Percentiles rank a stretch among this genome's conserved stretches.
phyloP scores from a whole-genome alignment of 2,888 invertebrate genomes.

The Pomacea canaliculata region DNA sequence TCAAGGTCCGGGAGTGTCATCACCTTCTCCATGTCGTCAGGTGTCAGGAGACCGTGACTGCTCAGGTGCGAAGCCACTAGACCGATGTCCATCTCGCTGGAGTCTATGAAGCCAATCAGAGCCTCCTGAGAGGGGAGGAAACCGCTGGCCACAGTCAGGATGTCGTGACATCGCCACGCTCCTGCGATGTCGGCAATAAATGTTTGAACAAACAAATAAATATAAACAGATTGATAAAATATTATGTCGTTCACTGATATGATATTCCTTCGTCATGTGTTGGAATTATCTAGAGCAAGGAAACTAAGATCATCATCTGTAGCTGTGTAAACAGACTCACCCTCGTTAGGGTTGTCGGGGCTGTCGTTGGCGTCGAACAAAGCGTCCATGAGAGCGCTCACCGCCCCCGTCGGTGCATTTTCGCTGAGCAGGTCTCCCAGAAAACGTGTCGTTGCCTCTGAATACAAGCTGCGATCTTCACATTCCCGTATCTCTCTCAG shows the following conservation, averaged over 20 bases:
- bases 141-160: constrained; percentile 8
- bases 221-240: too few relatives aligned
- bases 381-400: constrained; percentile 5
- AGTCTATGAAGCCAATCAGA: background rate
- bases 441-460: background rate
- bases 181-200: background rate
- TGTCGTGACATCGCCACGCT: constrained; percentile 18
- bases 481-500: too few relatives aligned
- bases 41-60: constrained; percentile 3
- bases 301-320: too few relatives aligned
- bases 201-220: background rate
- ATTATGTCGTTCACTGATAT: too few relatives aligned
- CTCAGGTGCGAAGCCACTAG: background rate
- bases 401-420: background rate
- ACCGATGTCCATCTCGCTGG: background rate
- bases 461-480: background rate
- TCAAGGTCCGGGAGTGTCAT: constrained; percentile 5
- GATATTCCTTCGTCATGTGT: too few relatives aligned
- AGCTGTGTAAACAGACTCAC: background rate
- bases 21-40: background rate
- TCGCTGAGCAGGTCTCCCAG: background rate
- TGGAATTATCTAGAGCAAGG: too few relatives aligned
- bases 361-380: constrained; percentile 8
- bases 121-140: constrained; percentile 9
- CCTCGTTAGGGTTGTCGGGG: background rate